Evolutionary conservation across 2,888 invertebrate species (phyloP), one percentile per base, ranked within the genome.

Genomic region (Apotomis betuletana): DNA sequence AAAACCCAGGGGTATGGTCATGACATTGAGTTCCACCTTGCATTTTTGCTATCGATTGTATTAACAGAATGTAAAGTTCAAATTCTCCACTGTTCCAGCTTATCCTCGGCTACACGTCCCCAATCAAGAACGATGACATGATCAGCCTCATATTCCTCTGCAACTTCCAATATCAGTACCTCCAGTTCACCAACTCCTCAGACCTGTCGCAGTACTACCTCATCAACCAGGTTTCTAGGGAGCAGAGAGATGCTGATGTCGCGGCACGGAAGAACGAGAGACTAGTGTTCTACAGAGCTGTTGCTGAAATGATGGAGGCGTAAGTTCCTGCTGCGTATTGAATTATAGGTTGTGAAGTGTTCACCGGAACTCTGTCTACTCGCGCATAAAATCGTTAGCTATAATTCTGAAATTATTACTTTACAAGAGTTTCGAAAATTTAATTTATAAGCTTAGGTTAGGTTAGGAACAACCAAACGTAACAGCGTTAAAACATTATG

Each of bases 111-210:
- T 83, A 95, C 36, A 91, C 94, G 9, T 80, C 94, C 0, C 96
- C 96, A 1, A 87, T 96, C 5, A 88, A 93, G 44, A 91, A 94
- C 8, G 88, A 91, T 0, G 94, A 94, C 60, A 89, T 88, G 70
- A 86, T 95, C 69, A 93, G 88, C 69, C 81, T 96, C 75, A 86
- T 90, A 0, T 95, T 95, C 74, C 94, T 92, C 0, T 93, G 93
- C 67, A 96, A 96, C 83, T 92, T 96, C 74, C 96, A 96, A 83
- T 96, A 94, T 82, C 96, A 96, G 80, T 96, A 95, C 80, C 46
- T 85, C 0, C 85, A 95, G 75, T 94, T 94, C 62, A 79, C 82
- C 67, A 95, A 95, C 78, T 91, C 94, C 54, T 85, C 93, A 0
- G 77, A 93, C 69, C 82, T 95, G 60, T 94, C 94, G 0, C 87